Base-by-base conservation (phyloP, 2,113 vertebrate genomes). In the Oryzias melastigma region DNA sequence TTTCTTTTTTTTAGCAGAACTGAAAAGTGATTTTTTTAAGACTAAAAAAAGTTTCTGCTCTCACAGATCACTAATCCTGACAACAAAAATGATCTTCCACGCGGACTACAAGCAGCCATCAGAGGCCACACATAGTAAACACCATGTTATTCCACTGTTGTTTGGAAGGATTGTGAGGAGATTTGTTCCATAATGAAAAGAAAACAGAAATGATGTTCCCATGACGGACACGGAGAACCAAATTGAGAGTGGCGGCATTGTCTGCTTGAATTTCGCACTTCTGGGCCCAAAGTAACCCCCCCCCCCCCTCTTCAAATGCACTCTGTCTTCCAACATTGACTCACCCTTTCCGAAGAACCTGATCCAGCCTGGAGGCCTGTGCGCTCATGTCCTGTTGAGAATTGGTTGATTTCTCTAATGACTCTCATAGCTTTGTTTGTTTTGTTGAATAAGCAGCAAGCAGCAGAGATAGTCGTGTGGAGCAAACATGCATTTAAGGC, bases 351-450 rank as follows among this genome's bases (percentile, higher is more conserved):
- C 83, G 75, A 68, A 89, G 62, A 90, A 86, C 78, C 81, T 77
- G 82, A 92, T 90, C 87, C 56, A 59, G 83, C 87, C 84, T 59
- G 24, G 78, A 85, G 88, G 85, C 85, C 73, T 81, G 87, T 90
- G 87, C 62, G 84, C 84, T 90, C 88, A 90, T 78, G 88, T 91
- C 87, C 89, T 90, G 82, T 80, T 13, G 74, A 77, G 83, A 88
- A 86, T 90, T 91, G 90, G 85, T 90, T 91, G 85, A 89, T 87
- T 89, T 87, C 85, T 88, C 61, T 90, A 90, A 91, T 91, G 87
- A 89, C 86, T 80, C 79, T 72, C 80, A 72, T 53, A 65, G 71
- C 84, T 84, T 86, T 90, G 86, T 90, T 90, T 91, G 83, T 87
- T 83, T 87, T 88, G 80, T 52, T 58, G 70, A 81, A 85, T 73